These are phyloP conservation scores for Aporrectodea caliginosa DNA, from an alignment of 1,140 invertebrate genomes.

Conservation along the genomic window DNA sequence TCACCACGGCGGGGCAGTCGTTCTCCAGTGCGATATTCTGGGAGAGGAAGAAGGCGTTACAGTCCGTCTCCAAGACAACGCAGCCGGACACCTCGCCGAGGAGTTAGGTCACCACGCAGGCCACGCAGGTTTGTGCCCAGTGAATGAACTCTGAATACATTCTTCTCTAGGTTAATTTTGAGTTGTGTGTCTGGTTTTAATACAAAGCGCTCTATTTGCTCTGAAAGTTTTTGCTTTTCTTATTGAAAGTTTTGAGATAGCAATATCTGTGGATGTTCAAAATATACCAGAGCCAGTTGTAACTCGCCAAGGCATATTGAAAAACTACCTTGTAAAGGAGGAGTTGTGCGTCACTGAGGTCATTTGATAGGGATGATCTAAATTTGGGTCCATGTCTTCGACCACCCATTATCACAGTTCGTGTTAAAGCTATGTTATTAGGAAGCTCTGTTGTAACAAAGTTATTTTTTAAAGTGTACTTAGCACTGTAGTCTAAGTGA, in stretches of 20 bases:
- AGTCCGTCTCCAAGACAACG: conserved; percentile 1
- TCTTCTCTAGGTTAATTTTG: not conserved
- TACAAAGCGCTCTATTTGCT: not conserved
- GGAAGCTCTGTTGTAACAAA: too few relatives aligned
- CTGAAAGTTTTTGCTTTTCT: not conserved
- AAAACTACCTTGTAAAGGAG: too few relatives aligned
- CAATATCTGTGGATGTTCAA: not conserved
- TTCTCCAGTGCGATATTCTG: not conserved
- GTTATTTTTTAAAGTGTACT: too few relatives aligned
- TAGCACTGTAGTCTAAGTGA: too few relatives aligned
- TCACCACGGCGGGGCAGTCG: not conserved
- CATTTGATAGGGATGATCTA: too few relatives aligned
- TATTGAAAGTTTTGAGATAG: not conserved
- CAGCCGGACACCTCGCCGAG: not conserved
- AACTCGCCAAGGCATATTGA: too few relatives aligned
- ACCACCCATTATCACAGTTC: too few relatives aligned
- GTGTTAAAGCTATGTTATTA: too few relatives aligned
- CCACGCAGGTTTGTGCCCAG: not conserved
- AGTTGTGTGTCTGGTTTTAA: not conserved
- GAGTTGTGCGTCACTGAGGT: too few relatives aligned
- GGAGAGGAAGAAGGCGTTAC: not conserved
- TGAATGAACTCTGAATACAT: too few relatives aligned
- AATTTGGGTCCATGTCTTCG: too few relatives aligned
- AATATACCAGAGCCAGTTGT: not conserved
- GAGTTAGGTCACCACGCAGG: not conserved